Evolutionary conservation across 2,113 vertebrate species (phyloP), one percentile per base, ranked within the genome.

Genomic region (Eonycteris spelaea): DNA sequence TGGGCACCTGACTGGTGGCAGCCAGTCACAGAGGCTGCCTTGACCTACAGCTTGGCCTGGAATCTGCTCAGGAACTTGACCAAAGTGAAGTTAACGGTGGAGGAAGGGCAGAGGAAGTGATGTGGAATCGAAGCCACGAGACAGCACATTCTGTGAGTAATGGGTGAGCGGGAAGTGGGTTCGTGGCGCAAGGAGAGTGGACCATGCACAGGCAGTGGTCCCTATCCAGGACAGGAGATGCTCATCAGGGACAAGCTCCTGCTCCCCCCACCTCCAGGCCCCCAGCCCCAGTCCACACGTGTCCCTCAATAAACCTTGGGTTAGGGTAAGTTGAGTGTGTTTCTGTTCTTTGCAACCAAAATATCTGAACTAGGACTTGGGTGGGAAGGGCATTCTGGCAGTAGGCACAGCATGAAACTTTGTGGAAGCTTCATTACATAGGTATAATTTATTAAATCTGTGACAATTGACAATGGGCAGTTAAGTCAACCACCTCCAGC

Each of bases 381-480:
- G 53, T 5, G 3, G 55, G n/a, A 53, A 70, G 40, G 33, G 48
- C 30, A 0, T 13, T 35, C 28, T 26, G 6, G 19, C 5, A 9
- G 61, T 9, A n/a, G 68, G 15, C 65, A 22, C 53, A 2, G 51
- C 33, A 10, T 0, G 21, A 35, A 33, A 2, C 67, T 68, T 3
- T 8, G 16, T 2, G 88, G 63, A 33, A 33, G 67, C 53, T 6
- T 5, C 16, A 10, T 15, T 30, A 16, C 53, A 4, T 2, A 16
- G 18, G 11, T 8, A 15, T 5, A 9, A 30, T 10, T 10, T 38
- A 45, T 26, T 22, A 10, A 71, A 48, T 38, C 68, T 16, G 0
- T 3, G n/a, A 48, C 43, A 53, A 3, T 1, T 3, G n/a, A 48
- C 43, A 38, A 3, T 15, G 15, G 28, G n/a, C 14, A 1, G 19